phyloP scores from a whole-genome alignment of 2,888 invertebrate genomes.

The Eilema sororculum region DNA sequence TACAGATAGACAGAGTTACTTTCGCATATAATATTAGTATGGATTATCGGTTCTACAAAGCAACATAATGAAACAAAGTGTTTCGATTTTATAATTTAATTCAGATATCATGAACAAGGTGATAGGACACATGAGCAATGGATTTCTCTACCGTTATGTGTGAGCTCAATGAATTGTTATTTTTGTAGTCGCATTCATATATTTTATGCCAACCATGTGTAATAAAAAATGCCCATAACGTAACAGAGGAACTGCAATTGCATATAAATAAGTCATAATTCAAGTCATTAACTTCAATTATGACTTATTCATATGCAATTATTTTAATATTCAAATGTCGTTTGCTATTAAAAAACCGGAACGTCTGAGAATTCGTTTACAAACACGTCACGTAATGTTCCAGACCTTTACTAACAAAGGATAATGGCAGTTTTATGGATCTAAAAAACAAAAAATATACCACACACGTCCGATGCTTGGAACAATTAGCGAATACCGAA shows the following conservation, averaged over 20 bases:
- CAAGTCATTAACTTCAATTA: constrained; percentile 9
- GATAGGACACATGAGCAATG: not conserved
- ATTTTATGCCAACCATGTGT: not conserved
- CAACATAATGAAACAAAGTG: too few relatives aligned
- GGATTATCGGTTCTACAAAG: not conserved
- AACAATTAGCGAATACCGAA: constrained; percentile 69
- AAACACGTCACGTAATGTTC: constrained; percentile 37
- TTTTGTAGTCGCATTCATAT: too few relatives aligned
- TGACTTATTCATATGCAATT: not conserved
- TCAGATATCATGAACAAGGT: not conserved
- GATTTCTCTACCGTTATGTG: too few relatives aligned
- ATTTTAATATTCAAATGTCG: constrained; percentile 28
- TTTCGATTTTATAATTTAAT: too few relatives aligned
- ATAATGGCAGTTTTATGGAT: constrained; percentile 43
- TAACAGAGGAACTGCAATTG: too few relatives aligned
- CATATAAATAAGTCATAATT: too few relatives aligned
- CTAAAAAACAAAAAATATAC: constrained; percentile 50
- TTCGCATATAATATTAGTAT: too few relatives aligned
- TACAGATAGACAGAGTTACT: too few relatives aligned
- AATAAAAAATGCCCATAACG: too few relatives aligned
- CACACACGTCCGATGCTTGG: constrained; percentile 52
- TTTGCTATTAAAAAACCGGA: constrained; percentile 41
- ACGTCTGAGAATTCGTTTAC: constrained; percentile 46
- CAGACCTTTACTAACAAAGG: constrained; percentile 47
- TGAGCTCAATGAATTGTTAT: too few relatives aligned